Conservation (phyloP, 2,888 invertebrate species). For the Pseudococcus viburni region DNA sequence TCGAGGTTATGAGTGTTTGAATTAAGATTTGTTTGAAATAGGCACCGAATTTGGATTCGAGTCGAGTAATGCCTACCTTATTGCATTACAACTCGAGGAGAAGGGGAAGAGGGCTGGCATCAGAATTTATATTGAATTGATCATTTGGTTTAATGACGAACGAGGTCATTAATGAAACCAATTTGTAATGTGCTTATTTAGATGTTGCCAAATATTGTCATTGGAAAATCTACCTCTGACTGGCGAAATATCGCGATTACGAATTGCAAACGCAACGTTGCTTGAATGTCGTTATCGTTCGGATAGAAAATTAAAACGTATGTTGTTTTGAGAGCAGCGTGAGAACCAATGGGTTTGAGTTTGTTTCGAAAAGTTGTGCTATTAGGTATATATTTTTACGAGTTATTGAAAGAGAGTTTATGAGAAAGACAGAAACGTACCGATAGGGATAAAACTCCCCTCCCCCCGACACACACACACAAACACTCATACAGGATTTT, state of each 20-base stretch:
- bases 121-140: neutral
- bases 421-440: too few species aligned
- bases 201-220: constrained; percentile 1
- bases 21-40: too few species aligned
- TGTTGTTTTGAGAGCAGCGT: neutral
- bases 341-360: too few species aligned
- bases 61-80: too few species aligned
- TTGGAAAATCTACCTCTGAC: neutral
- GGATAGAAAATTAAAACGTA: neutral
- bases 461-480: too few species aligned
- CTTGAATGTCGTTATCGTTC: neutral
- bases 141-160: neutral
- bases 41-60: too few species aligned
- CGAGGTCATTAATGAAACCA: constrained; percentile 12
- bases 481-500: too few species aligned
- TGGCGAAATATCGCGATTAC: neutral
- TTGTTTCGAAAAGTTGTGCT: too few species aligned
- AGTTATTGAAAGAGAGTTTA: too few species aligned
- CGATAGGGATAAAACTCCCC: too few species aligned
- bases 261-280: neutral
- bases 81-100: neutral
- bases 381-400: too few species aligned
- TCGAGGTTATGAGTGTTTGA: too few species aligned
- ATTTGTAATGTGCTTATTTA: neutral
- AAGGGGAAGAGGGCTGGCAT: neutral